Conservation (phyloP, 1,140 invertebrate species). For the Andrena cerasifolii region DNA sequence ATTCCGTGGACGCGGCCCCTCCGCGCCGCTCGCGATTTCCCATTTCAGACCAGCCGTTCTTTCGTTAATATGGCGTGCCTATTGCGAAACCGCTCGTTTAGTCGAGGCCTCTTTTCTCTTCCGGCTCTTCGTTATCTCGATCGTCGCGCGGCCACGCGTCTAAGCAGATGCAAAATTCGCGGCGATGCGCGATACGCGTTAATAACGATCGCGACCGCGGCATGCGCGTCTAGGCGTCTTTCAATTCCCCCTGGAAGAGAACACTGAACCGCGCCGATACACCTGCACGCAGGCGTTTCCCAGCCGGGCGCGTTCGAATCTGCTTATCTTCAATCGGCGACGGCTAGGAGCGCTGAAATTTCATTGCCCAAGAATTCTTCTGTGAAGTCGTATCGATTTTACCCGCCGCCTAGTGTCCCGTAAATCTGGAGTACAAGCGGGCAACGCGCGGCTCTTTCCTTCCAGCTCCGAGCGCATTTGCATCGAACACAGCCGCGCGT, state of each 20-base stretch:
- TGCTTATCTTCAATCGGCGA: no score
- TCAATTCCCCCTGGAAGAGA: neutral
- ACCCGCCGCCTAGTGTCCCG: neutral
- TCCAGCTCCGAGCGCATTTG: conserved; percentile 20
- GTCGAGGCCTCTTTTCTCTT: conserved; percentile 45
- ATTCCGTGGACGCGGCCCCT: neutral
- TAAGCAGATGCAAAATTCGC: neutral
- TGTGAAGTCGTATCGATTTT: neutral
- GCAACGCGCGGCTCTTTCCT: conserved; percentile 16
- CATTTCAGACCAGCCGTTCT: conserved; percentile 18
- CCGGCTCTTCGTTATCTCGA: conserved; percentile 27
- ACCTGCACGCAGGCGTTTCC: no score
- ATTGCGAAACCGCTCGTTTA: conserved; percentile 42
- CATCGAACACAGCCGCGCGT: conserved; percentile 34
- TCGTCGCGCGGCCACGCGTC: no score
- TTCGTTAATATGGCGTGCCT: neutral
- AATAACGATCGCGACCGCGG: conserved; percentile 9
- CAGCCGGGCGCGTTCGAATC: no score
- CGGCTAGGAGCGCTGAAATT: no score
- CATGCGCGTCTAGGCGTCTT: neutral
- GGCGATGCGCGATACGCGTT: neutral
- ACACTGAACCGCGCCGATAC: no score
- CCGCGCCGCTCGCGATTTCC: conserved; percentile 22
- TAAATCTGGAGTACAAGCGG: neutral
- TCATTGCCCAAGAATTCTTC: no score